phyloP scores from a whole-genome alignment of 2,888 invertebrate genomes.

The Dugesia japonica region DNA sequence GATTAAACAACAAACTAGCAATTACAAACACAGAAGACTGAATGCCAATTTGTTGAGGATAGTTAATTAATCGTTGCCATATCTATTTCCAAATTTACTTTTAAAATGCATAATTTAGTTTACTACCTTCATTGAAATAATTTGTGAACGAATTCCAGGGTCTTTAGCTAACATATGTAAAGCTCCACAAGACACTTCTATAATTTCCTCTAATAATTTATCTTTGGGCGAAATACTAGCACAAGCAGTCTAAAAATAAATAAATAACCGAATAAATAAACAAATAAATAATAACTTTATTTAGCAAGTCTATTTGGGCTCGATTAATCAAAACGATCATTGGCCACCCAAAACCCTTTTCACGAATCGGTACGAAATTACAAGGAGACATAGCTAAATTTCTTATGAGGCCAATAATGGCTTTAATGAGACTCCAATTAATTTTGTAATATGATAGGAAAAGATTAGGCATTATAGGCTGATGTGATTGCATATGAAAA shows the following conservation, averaged over 20 bases:
- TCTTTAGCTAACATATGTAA: constrained; percentile 87
- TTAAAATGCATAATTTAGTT: too few species aligned
- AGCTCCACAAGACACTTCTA: constrained; percentile 91
- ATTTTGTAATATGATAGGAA: background rate
- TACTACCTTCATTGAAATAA: background rate
- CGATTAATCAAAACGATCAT: constrained; percentile 25
- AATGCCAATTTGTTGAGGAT: constrained; percentile 7
- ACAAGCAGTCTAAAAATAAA: background rate
- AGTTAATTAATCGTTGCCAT: background rate
- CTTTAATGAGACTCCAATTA: constrained; percentile 81
- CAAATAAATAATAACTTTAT: constrained; percentile 15
- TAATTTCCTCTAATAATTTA: constrained; percentile 63
- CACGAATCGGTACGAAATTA: constrained; percentile 80
- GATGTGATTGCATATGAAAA: background rate
- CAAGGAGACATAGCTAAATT: constrained; percentile 87
- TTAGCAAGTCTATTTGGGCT: constrained; percentile 21
- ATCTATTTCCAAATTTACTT: too few species aligned
- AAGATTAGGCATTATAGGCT: constrained; percentile 1
- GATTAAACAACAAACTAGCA: background rate
- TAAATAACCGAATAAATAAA: too few species aligned
- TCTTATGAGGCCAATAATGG: constrained; percentile 84
- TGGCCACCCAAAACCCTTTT: constrained; percentile 56
- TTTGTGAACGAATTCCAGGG: constrained; percentile 36
- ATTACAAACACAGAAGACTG: background rate
- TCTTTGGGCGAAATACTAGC: constrained; percentile 11